Conservation (phyloP, 1,140 invertebrate species). For the Drosophila ercepeae region DNA sequence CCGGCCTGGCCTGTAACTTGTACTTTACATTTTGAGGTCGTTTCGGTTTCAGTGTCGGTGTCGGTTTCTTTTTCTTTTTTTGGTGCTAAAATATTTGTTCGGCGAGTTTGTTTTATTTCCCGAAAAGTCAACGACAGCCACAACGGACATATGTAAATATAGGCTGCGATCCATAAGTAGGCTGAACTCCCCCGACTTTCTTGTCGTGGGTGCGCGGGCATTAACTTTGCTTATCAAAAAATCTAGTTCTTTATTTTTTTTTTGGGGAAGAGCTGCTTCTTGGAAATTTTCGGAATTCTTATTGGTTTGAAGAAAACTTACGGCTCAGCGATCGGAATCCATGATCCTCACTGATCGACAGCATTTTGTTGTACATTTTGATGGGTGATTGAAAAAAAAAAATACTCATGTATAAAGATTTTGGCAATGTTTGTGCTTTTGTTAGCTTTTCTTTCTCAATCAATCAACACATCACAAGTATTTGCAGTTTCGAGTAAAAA, state of each 20-base stretch:
- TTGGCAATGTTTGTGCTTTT: neutral
- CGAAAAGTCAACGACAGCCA: slow-evolving; percentile 62
- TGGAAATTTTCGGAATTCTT: slow-evolving; percentile 43
- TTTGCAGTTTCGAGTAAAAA: neutral
- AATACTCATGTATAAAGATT: neutral
- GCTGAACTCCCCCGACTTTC: neutral
- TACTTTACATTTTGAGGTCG: slow-evolving; percentile 40
- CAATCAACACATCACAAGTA: slow-evolving; percentile 47
- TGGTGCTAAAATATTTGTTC: slow-evolving; percentile 76
- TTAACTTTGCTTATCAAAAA: slow-evolving; percentile 63
- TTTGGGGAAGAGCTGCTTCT: slow-evolving; percentile 25
- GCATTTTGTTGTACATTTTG: slow-evolving; percentile 80
- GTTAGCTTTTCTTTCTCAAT: slow-evolving; percentile 14
- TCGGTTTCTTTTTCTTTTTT: too few species aligned
- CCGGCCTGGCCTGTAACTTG: slow-evolving; percentile 36
- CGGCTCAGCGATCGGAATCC: slow-evolving; percentile 84
- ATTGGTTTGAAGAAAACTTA: slow-evolving; percentile 57
- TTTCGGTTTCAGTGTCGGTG: too few species aligned
- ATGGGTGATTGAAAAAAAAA: slow-evolving; percentile 31
- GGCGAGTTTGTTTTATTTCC: slow-evolving; percentile 68
- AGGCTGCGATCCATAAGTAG: slow-evolving; percentile 64
- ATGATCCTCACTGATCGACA: slow-evolving; percentile 83
- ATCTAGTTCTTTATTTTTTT: slow-evolving; percentile 8
- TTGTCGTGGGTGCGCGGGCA: slow-evolving; percentile 56
- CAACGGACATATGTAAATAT: slow-evolving; percentile 72